Conservation (phyloP, 2,888 invertebrate species). For the Troglohyphantes excavatus region DNA sequence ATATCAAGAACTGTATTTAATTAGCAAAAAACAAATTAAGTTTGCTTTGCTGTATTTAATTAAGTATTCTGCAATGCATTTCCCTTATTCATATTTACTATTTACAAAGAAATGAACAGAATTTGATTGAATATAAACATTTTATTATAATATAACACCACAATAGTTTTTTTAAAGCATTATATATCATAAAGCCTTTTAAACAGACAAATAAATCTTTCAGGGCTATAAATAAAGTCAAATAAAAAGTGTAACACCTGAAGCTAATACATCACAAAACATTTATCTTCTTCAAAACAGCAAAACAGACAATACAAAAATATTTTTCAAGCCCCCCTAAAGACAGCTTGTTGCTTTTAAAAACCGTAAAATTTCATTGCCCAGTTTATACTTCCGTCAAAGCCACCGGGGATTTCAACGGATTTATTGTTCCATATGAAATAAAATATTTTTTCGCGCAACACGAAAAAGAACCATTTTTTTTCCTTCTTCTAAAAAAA, state of each 20-base stretch:
- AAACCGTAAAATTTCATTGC: constrained; percentile 75
- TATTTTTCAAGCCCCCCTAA: constrained; percentile 17
- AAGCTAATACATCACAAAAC: constrained; percentile 32
- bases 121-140: too few species aligned
- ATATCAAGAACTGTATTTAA: too few species aligned
- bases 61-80: too few species aligned
- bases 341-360: constrained; percentile 62
- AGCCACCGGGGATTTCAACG: constrained; percentile 56
- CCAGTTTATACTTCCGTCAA: constrained; percentile 61
- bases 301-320: constrained; percentile 2
- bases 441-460: constrained; percentile 42
- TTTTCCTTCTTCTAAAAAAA: background rate
- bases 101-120: too few species aligned
- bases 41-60: too few species aligned
- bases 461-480: constrained; percentile 45
- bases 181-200: background rate
- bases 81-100: too few species aligned
- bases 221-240: too few species aligned
- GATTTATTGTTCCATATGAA: constrained; percentile 61
- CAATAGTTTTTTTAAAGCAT: too few species aligned
- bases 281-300: constrained; percentile 24
- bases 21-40: too few species aligned
- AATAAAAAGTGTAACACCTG: background rate
- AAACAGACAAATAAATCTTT: background rate
- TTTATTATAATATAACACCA: too few species aligned